Evolutionary conservation across 2,888 invertebrate species (phyloP).

Genomic region (Ctena decussata): DNA sequence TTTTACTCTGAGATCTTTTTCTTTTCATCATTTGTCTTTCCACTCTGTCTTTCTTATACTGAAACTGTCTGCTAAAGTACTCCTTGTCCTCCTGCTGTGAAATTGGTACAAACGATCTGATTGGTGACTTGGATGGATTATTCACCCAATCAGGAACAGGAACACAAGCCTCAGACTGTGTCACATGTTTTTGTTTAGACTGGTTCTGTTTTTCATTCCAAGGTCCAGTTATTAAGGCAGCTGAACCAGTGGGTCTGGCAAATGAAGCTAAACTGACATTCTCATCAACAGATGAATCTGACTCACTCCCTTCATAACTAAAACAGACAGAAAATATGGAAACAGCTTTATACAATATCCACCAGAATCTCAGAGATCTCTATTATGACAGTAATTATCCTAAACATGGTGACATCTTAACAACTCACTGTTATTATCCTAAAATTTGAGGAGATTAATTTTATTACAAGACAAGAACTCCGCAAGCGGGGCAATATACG

Average conservation of each 20-base stretch:
- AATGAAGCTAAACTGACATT: conserved; percentile 48
- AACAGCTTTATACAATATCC: neutral
- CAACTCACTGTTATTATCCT: no score
- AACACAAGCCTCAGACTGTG: conserved; percentile 33
- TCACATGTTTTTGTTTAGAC: neutral
- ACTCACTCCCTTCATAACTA: neutral
- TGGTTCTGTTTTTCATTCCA: conserved; percentile 42
- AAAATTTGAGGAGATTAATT: no score
- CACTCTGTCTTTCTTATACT: conserved; percentile 48
- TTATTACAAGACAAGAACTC: no score
- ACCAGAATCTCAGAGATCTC: no score
- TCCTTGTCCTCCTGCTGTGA: conserved; percentile 60
- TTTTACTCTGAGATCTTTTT: conserved; percentile 32
- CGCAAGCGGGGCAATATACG: no score
- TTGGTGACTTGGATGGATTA: conserved; percentile 53
- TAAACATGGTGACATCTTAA: no score
- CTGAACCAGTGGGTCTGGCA: conserved; percentile 38
- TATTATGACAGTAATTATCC: no score
- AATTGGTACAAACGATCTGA: conserved; percentile 62
- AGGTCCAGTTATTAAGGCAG: conserved; percentile 58
- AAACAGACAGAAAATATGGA: neutral
- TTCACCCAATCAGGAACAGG: conserved; percentile 57
- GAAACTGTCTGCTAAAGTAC: conserved; percentile 60
- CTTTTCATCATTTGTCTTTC: conserved; percentile 48
- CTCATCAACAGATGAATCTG: conserved; percentile 39